Conservation (phyloP, 2,888 invertebrate species). For the Thera obeliscata region DNA sequence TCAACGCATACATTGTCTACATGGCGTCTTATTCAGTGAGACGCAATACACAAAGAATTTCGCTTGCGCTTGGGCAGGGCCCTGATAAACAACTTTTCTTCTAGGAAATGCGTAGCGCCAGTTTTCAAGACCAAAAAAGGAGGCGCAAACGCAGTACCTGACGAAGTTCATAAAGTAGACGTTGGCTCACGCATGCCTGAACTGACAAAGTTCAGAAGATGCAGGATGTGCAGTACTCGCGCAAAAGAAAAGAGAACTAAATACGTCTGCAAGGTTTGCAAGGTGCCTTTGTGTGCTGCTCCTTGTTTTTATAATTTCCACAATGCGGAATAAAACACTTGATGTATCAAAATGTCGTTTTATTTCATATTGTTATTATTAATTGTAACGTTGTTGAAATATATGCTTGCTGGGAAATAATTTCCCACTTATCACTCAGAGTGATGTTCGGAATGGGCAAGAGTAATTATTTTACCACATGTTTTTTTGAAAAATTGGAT, state of each 20-base stretch:
- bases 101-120: not conserved
- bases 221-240: too few species aligned
- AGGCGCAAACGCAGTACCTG: too few species aligned
- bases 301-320: too few species aligned
- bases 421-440: not conserved
- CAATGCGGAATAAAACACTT: too few species aligned
- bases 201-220: too few species aligned
- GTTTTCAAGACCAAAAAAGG: too few species aligned
- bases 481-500: not conserved
- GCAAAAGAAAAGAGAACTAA: too few species aligned
- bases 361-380: not conserved
- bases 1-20: not conserved
- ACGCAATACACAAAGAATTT: not conserved
- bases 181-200: too few species aligned
- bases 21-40: not conserved
- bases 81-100: not conserved
- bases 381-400: not conserved
- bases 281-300: too few species aligned
- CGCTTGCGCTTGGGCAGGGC: not conserved
- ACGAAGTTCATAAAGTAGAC: too few species aligned
- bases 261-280: too few species aligned
- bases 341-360: not conserved
- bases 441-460: not conserved
- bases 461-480: not conserved
- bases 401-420: not conserved